Evolutionary conservation across 2,888 invertebrate species (phyloP).

Genomic region (Drosophila maculinotata): DNA sequence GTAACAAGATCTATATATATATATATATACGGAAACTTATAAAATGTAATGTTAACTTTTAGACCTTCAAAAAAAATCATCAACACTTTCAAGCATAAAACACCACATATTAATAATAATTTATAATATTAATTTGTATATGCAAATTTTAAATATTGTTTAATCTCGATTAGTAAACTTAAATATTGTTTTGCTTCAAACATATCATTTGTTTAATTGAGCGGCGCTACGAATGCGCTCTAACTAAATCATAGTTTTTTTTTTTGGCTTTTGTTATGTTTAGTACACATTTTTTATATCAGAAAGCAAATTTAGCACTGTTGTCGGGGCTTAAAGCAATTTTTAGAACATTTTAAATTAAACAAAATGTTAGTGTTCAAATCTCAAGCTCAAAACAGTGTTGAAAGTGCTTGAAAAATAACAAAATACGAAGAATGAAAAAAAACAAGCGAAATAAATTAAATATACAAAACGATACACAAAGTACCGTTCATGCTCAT

Average conservation of each 20-base stretch:
- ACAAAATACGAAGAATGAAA: slow-evolving; percentile 11
- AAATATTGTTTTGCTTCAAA: slow-evolving; percentile 51
- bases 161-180: slow-evolving; percentile 50
- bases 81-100: slow-evolving; percentile 16
- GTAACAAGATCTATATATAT: slow-evolving; percentile 51
- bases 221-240: slow-evolving; percentile 32
- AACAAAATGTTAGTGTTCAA: slow-evolving; percentile 77
- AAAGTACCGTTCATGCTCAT: slow-evolving; percentile 65
- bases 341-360: slow-evolving; percentile 72
- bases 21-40: slow-evolving; percentile 48
- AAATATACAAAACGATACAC: slow-evolving; percentile 36
- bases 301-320: slow-evolving; percentile 63
- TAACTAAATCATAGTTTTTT: slow-evolving; percentile 44
- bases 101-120: slow-evolving; percentile 22
- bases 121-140: slow-evolving; percentile 20
- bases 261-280: slow-evolving; percentile 30
- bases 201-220: slow-evolving; percentile 71
- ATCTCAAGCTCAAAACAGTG: slow-evolving; percentile 76
- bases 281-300: slow-evolving; percentile 19
- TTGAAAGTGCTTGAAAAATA: slow-evolving; percentile 54
- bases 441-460: slow-evolving; percentile 28
- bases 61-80: slow-evolving; percentile 52
- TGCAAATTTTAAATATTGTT: slow-evolving; percentile 29
- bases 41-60: slow-evolving; percentile 76
- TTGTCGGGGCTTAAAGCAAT: slow-evolving; percentile 58